Evolutionary conservation across 2,797 vertebrate species (phyloP), one percentile per base, ranked within the genome.

Genomic region (Neosilurus mollespiculum): DNA sequence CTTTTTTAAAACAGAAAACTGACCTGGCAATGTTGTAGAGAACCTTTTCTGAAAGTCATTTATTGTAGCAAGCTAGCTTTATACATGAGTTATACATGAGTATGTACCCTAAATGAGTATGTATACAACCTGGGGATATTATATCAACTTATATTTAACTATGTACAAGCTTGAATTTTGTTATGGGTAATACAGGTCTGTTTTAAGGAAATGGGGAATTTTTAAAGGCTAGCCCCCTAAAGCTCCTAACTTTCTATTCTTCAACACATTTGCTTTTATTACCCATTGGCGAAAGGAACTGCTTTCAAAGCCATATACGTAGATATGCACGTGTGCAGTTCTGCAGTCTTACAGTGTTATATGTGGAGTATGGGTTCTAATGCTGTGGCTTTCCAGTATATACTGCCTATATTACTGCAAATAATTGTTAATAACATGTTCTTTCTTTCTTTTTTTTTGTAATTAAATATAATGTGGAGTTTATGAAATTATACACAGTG

Each of bases 101-200:
- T 81, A 30, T 18, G 54, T 56, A 69, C 65, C 43, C 66, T 71
- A 82, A 61, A 80, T 61, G 24, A 56, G 80, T 80, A 67, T 22
- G 7, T 53, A 1, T 65, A 65, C 1, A 8, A 73, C 16, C 30
- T 73, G 18, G 54, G 12, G 20, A 54, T 83, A 61, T 64, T 8
- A 61, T 62, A 79, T 80, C 15, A 73, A 51, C 34, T 84, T 71
- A 22, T 62, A 26, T 86, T 86, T 83, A 71, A 72, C 18, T 86
- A 75, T 54, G 86, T 86, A 86, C 90, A 90, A 75, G 81, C 81
- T 83, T 71, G 76, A 79, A 81, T 86, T 92, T 92, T 90, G 91
- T 91, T 90, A 92, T 91, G 90, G 93, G 91, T 92, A 92, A 89
- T 84, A 92, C 73, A 79, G n/a, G 34, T 79, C 20, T 75, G 30